Evolutionary conservation across 2,888 invertebrate genomes (phyloP), one percentile per base, ranked within the genome.

Genomic region (Apamea epomidion): DNA sequence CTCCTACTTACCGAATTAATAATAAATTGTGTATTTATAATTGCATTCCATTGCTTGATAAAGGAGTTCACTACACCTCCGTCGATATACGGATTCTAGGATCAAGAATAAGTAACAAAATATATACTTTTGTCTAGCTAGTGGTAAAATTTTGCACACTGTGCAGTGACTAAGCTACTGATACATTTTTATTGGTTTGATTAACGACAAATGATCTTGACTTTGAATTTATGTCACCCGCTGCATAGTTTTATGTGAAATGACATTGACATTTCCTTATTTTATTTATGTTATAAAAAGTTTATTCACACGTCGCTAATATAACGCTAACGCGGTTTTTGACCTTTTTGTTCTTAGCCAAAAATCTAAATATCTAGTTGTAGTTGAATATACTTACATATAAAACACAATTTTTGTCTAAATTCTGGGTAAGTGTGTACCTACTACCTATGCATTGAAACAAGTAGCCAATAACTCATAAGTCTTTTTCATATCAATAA

Each of bases 201-300:
- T 74, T 45, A 42, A 70, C 62, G 76, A 74, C 68, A 80, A 83
- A 83, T 76, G 67, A 71, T 84, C 69, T 74, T 75, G 72, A n/a
- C 37, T 37, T 80, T 80, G 76, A 82, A 87, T 74, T 78, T 82
- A 82, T 77, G 78, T 78, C 65, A 45, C 32, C 54, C 64, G 32
- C 37, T 67, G 67, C 48, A 75, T 76, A 76, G 37, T 81, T 76
- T 81, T 72, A 76, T 76, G 73, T 70, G 64, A 62, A 58, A 78
- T 78, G 64, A 54, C 32, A 86, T 69, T 75, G 60, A 67, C 68
- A 68, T 84, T 71, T 70, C 62, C 62, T 69, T n/a, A 72, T 70
- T 73, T 78, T 74, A 51, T 82, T 48, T 74, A 77, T 67, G 2
- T 62, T 72, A 42, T 45, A 60, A 64, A 76, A 58, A 18, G 29